Conservation (phyloP, 1,140 invertebrate genomes). For the Bicyclus anynana region DNA sequence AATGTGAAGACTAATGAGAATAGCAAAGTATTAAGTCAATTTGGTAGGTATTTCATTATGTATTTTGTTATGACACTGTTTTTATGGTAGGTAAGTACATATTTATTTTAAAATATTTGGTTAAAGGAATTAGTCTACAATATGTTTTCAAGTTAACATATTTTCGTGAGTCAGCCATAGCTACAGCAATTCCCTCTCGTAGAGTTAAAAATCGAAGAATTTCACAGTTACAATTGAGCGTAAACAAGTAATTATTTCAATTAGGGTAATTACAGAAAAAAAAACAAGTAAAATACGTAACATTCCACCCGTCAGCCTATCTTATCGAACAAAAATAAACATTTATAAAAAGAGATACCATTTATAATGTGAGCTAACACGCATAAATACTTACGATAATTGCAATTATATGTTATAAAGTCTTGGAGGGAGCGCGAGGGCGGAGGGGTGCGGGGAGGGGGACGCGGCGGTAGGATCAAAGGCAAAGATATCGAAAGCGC, state of each 20-base stretch:
- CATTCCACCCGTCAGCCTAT: neutral
- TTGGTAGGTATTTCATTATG: too few species aligned
- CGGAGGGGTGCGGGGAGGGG: neutral
- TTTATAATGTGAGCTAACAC: constrained; percentile 20
- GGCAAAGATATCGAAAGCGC: constrained; percentile 8
- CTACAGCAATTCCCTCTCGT: too few species aligned
- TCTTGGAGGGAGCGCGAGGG: neutral
- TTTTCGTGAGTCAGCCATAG: too few species aligned
- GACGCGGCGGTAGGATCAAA: constrained; percentile 19
- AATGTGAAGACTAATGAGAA: too few species aligned
- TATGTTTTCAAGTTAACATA: too few species aligned
- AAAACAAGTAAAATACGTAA: neutral
- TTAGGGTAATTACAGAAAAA: neutral
- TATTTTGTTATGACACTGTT: too few species aligned
- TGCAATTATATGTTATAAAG: constrained; percentile 24
- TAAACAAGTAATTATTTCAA: neutral
- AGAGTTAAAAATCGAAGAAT: too few species aligned
- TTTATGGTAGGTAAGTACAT: too few species aligned
- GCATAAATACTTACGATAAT: constrained; percentile 28
- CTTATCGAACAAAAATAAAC: constrained; percentile 13
- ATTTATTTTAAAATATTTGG: too few species aligned
- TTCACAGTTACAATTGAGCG: neutral
- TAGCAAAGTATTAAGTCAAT: too few species aligned
- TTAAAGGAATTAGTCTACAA: too few species aligned
- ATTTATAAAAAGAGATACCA: constrained; percentile 16